Percentiles rank a stretch among this genome's conserved stretches.
phyloP scores from a whole-genome alignment of 2,797 vertebrate species.

The Bufotes viridis region DNA sequence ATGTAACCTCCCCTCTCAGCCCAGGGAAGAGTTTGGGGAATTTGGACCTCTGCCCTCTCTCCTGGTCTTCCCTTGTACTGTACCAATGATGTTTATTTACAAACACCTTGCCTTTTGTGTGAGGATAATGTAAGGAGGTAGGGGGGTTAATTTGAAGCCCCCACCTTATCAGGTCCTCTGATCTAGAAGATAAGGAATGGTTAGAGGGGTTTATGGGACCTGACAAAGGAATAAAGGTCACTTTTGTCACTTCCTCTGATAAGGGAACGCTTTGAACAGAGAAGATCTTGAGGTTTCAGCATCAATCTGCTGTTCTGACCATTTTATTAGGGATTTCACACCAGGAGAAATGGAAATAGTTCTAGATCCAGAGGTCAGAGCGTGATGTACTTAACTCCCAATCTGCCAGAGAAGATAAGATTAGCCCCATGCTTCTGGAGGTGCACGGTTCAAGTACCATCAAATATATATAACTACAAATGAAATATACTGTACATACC shows the following conservation, averaged over 20 bases:
- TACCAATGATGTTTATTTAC: conserved; percentile 54
- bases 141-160: conserved; percentile 50
- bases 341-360: conserved; percentile 17
- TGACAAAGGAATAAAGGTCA: conserved; percentile 57
- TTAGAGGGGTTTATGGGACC: conserved; percentile 50
- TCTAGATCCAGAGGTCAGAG: conserved; percentile 41
- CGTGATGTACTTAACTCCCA: conserved; percentile 41
- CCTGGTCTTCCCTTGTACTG: conserved; percentile 21
- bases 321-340: conserved; percentile 59
- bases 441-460: background rate
- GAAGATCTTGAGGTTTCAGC: conserved; percentile 8
- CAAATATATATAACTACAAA: background rate
- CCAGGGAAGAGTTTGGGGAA: conserved; percentile 11
- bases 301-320: conserved; percentile 50
- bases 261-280: conserved; percentile 60
- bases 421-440: conserved; percentile 21
- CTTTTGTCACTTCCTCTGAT: conserved; percentile 63
- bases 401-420: conserved; percentile 33
- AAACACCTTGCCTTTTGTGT: conserved; percentile 62
- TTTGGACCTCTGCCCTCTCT: background rate
- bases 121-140: conserved; percentile 44
- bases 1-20: background rate
- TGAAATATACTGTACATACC: background rate
- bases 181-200: conserved; percentile 54
- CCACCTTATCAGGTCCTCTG: conserved; percentile 47